Percentiles rank a stretch among this genome's conserved stretches.
Conservation (phyloP, 2,888 invertebrate species). For the Rutpela maculata region DNA sequence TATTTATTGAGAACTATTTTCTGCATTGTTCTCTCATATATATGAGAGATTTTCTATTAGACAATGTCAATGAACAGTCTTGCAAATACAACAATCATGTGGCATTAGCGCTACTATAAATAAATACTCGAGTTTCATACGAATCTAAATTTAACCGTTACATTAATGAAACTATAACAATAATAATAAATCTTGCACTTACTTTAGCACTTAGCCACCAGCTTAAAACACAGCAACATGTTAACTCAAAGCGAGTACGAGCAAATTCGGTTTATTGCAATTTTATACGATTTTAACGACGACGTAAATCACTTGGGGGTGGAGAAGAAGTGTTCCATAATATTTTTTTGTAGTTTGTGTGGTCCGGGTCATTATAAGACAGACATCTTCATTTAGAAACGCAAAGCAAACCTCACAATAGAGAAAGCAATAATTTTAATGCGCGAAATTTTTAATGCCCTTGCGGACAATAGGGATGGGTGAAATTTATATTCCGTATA, state of each 20-base stretch:
- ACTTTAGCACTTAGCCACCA: conserved; percentile 14
- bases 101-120: background rate
- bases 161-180: conserved; percentile 8
- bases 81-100: background rate
- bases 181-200: conserved; percentile 27
- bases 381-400: conserved; percentile 27
- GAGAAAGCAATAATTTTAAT: conserved; percentile 17
- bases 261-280: conserved; percentile 19
- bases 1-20: too few species aligned
- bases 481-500: conserved; percentile 11
- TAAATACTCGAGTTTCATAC: background rate
- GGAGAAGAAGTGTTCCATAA: conserved; percentile 6
- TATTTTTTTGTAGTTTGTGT: conserved; percentile 30
- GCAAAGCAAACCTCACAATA: conserved; percentile 5
- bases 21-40: too few species aligned
- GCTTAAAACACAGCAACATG: conserved; percentile 4
- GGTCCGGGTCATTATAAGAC: conserved; percentile 23
- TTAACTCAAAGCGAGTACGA: conserved; percentile 1
- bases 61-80: background rate
- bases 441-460: conserved; percentile 30
- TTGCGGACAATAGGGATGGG: conserved; percentile 10
- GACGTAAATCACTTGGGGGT: conserved; percentile 20
- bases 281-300: conserved; percentile 31
- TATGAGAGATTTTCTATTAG: background rate
- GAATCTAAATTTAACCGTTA: conserved; percentile 3